A percentile compares a stretch with the other conserved stretches of the same genome.
phyloP scores from a whole-genome alignment of 2,113 vertebrate genomes.

The Leucopsar rothschildi region DNA sequence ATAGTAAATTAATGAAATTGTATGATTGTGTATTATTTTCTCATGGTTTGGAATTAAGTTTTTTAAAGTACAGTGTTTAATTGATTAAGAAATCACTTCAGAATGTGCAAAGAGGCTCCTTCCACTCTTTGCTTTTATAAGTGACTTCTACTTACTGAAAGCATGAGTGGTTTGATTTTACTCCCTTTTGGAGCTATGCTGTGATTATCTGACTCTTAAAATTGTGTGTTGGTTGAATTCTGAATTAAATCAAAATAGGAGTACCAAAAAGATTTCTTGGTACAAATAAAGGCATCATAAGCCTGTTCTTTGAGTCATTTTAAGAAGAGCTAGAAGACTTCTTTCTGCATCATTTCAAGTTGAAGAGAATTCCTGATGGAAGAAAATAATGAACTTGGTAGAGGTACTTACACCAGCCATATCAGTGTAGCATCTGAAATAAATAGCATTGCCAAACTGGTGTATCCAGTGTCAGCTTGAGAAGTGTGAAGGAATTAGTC shows the following conservation, averaged over 20 bases:
- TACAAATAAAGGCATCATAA: neutral
- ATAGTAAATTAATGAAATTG: neutral
- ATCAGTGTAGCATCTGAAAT: neutral
- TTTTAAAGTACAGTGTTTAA: neutral
- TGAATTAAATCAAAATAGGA: neutral
- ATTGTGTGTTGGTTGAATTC: neutral
- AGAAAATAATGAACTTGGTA: neutral
- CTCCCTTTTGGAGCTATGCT: neutral
- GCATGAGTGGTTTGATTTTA: neutral
- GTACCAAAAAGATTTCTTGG: neutral
- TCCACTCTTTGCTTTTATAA: neutral
- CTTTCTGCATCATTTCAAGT: neutral
- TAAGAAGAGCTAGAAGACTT: neutral
- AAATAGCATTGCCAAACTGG: neutral
- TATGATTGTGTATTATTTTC: neutral
- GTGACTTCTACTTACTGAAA: neutral
- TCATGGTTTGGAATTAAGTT: neutral
- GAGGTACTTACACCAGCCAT: neutral
- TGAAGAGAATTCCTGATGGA: neutral
- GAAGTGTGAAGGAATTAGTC: neutral
- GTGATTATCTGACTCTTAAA: neutral
- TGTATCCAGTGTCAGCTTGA: neutral
- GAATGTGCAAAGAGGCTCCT: neutral
- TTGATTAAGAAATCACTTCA: slow-evolving; percentile 40
- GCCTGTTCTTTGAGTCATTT: neutral